Evolutionary conservation across 2,888 invertebrate genomes (phyloP).

Genomic region (Cosmorhoe ocellata): DNA sequence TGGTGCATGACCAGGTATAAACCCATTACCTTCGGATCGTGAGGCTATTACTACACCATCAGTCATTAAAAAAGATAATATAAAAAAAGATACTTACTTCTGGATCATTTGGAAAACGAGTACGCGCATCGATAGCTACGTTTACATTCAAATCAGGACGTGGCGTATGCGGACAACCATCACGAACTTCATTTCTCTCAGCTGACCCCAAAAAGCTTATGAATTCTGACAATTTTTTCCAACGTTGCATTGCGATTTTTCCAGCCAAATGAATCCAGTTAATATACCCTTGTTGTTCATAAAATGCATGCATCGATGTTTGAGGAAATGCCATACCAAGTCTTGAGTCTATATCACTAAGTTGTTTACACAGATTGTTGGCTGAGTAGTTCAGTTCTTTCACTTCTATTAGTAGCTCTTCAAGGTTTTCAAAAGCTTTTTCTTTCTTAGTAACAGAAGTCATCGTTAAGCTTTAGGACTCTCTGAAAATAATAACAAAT

Average conservation of each 20-base stretch:
- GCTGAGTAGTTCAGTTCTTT: too few species aligned
- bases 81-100: background rate
- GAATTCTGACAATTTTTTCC: conserved; percentile 1
- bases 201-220: background rate
- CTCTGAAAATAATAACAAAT: background rate
- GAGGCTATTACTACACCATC: too few species aligned
- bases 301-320: too few species aligned
- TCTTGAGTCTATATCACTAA: too few species aligned
- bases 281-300: background rate
- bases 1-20: too few species aligned
- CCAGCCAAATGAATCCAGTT: background rate
- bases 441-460: background rate
- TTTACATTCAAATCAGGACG: background rate
- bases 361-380: too few species aligned
- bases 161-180: too few species aligned
- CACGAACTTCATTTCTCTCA: background rate
- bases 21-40: too few species aligned
- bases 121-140: background rate
- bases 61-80: too few species aligned
- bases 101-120: background rate
- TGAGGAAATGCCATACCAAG: too few species aligned
- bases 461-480: background rate
- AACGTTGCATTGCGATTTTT: background rate
- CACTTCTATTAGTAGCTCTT: background rate
- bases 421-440: background rate